Percentiles rank a stretch among this genome's conserved stretches.
phyloP scores from a whole-genome alignment of 2,888 invertebrate species.

The Thecophora atra region DNA sequence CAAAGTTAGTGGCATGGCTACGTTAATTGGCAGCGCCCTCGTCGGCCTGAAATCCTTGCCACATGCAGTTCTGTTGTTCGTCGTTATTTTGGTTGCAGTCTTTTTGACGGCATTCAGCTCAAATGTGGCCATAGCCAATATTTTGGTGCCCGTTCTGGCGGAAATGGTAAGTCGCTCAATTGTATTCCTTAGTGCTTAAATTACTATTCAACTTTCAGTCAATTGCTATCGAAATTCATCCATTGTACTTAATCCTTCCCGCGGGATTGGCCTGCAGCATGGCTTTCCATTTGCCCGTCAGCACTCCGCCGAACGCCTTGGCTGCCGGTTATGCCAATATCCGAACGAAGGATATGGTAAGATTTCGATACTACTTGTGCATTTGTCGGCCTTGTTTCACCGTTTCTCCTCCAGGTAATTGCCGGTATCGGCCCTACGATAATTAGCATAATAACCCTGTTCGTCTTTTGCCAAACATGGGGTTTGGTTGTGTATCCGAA shows the following conservation, averaged over 20 bases:
- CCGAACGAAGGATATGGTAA: constrained; percentile 80
- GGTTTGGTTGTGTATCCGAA: constrained; percentile 75
- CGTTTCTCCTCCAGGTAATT: constrained; percentile 69
- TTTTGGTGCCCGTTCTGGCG: constrained; percentile 84
- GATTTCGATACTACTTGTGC: constrained; percentile 31
- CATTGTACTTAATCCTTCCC: constrained; percentile 89
- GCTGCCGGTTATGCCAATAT: constrained; percentile 86
- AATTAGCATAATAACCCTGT: constrained; percentile 77
- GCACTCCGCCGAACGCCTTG: constrained; percentile 95
- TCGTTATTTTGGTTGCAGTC: constrained; percentile 80
- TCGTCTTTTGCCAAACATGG: constrained; percentile 79
- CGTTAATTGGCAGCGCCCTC: constrained; percentile 77
- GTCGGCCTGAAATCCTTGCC: constrained; percentile 73
- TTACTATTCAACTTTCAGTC: constrained; percentile 67
- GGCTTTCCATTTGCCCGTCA: constrained; percentile 93
- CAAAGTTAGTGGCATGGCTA: constrained; percentile 80
- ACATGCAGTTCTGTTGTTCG: constrained; percentile 74
- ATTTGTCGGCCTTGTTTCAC: background rate
- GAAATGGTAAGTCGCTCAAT: constrained; percentile 72
- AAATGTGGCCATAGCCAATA: constrained; percentile 90
- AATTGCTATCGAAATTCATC: constrained; percentile 78
- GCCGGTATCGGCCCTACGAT: constrained; percentile 83
- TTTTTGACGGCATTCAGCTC: constrained; percentile 89
- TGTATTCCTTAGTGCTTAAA: too few species aligned
- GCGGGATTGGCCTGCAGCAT: constrained; percentile 90